Evolutionary conservation across 2,113 vertebrate genomes (phyloP).

Genomic region (Equus przewalskii): DNA sequence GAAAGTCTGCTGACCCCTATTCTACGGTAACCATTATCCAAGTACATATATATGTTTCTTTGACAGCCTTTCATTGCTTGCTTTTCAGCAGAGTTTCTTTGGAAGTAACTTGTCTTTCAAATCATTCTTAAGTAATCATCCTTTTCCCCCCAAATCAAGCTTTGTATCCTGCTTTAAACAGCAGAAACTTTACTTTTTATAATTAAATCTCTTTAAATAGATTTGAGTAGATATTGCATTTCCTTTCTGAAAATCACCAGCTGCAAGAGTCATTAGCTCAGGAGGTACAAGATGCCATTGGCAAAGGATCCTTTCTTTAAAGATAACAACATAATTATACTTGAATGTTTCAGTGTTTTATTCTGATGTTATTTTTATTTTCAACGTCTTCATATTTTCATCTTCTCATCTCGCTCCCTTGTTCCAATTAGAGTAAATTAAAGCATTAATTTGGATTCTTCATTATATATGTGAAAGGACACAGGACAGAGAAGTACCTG

Average conservation of each 20-base stretch:
- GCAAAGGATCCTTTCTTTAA: conserved; percentile 62
- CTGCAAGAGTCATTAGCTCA: conserved; percentile 40
- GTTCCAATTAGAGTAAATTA: conserved; percentile 48
- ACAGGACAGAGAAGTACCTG: neutral
- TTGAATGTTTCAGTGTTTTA: conserved; percentile 51
- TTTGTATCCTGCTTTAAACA: conserved; percentile 28
- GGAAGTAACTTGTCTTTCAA: conserved; percentile 40
- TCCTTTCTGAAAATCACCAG: conserved; percentile 51
- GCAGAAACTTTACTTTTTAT: conserved; percentile 55
- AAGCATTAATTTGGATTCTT: conserved; percentile 39
- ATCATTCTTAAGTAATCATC: neutral
- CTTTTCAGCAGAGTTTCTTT: conserved; percentile 26
- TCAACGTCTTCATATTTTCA: conserved; percentile 2
- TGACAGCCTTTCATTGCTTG: neutral
- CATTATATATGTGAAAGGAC: neutral
- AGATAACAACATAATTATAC: conserved; percentile 67
- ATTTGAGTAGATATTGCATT: conserved; percentile 12
- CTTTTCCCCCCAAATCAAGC: neutral
- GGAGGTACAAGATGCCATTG: conserved; percentile 7
- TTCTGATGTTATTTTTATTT: conserved; percentile 66
- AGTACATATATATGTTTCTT: neutral
- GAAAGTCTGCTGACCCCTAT: neutral
- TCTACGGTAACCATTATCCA: neutral
- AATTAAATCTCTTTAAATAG: conserved; percentile 57
- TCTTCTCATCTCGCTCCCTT: neutral